Evolutionary conservation across 2,797 vertebrate species (phyloP), one percentile per base, ranked within the genome.

Genomic region (Aphelocoma californica): DNA sequence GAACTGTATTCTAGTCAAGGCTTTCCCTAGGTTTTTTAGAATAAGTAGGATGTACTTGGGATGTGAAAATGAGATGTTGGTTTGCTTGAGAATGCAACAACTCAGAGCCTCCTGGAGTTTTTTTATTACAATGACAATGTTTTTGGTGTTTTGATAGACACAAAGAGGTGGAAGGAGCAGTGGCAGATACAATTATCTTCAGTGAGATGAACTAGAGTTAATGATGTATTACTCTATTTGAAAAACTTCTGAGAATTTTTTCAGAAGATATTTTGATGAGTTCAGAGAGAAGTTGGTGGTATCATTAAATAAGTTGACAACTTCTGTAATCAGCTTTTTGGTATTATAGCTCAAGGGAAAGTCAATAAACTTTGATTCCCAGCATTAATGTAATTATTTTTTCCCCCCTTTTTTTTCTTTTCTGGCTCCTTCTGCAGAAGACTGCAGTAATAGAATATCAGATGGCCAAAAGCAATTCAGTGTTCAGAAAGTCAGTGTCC

Each of bases 291-390:
- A 97, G 90, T 95, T 92, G 88, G 90, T 95, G 72, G 38, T 97
- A 96, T 97, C 97, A 96, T 96, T 97, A 98, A 97, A 97, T 97
- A 97, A 97, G 92, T 90, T 95, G 96, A 96, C 92, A 97, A 97
- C 90, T 98, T 97, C 95, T 92, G 92, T 97, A 98, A 96, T 97
- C 91, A 96, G 96, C 86, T 97, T 97, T 98, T 97, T 97, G 95
- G 95, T 97, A 97, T 96, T 92, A 83, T 77, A 95, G 97, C 98
- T 97, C 97, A 96, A 97, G 97, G 98, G 98, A 98, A 97, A 98
- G 97, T 98, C 97, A 97, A 98, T 98, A 98, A 98, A 97, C 98
- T 98, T 97, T 97, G 97, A 98, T 98, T 98, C 90, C 71, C 77
- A 95, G 93, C 97, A 97, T 98, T 98, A 98, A 98, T 97, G 93